These are phyloP conservation scores for Vulpes vulpes DNA, from an alignment of 2,113 vertebrate genomes.

Conservation along the genomic window DNA sequence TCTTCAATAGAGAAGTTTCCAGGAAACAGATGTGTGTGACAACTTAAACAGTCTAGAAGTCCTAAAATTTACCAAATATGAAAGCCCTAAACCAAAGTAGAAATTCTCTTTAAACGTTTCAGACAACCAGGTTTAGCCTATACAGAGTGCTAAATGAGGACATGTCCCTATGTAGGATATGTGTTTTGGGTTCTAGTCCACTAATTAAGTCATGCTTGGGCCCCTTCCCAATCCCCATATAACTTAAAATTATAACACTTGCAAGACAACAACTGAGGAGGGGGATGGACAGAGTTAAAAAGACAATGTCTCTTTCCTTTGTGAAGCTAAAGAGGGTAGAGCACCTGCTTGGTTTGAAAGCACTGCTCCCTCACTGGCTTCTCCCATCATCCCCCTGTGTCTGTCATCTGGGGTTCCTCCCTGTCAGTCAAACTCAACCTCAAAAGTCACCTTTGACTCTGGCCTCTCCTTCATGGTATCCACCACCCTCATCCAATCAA, in stretches of 20 bases:
- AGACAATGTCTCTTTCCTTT: not conserved
- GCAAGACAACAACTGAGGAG: not conserved
- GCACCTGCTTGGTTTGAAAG: not conserved
- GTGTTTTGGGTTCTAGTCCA: not conserved
- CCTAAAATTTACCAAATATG: not conserved
- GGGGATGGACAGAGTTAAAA: not conserved
- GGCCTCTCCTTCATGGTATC: not conserved
- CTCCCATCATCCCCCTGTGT: not conserved
- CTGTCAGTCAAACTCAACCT: not conserved
- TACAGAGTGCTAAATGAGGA: not conserved
- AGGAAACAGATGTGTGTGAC: slow-evolving; percentile 27
- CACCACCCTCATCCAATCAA: not conserved
- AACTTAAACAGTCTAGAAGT: not conserved
- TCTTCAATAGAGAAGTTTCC: not conserved
- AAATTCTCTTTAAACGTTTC: not conserved
- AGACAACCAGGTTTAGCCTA: not conserved
- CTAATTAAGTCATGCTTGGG: not conserved
- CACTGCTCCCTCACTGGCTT: not conserved
- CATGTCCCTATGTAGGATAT: not conserved
- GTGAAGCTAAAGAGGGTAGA: not conserved
- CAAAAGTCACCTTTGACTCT: not conserved
- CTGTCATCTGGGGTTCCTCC: not conserved
- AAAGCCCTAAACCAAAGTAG: not conserved
- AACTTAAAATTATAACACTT: not conserved
- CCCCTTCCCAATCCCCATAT: not conserved